Conservation (phyloP, 2,888 invertebrate genomes). For the Zaprionus lineosus region DNA sequence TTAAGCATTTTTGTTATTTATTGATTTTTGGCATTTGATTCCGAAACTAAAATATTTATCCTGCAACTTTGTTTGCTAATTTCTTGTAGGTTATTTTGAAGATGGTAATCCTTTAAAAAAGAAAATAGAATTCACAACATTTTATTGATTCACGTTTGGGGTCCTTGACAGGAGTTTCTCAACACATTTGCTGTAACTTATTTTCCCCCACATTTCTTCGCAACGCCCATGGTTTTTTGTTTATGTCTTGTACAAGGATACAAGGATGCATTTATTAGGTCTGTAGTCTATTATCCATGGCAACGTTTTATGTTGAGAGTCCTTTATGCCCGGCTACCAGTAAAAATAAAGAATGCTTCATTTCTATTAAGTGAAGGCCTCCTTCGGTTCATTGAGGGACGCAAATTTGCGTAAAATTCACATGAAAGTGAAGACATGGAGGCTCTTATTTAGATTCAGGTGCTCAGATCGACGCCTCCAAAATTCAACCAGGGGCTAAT, state of each 20-base stretch:
- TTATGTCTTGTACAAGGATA: slow-evolving; percentile 33
- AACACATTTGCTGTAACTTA: no score
- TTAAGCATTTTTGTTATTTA: not conserved
- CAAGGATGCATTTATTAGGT: slow-evolving; percentile 37
- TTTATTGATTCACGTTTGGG: no score
- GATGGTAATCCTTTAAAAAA: no score
- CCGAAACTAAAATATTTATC: no score
- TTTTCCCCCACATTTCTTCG: no score
- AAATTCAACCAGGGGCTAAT: not conserved
- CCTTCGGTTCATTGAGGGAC: slow-evolving; percentile 31
- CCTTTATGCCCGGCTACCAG: slow-evolving; percentile 7
- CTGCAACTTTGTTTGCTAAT: no score
- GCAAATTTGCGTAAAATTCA: slow-evolving; percentile 61
- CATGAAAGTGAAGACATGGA: slow-evolving; percentile 49
- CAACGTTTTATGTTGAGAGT: slow-evolving; percentile 54
- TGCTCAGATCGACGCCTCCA: slow-evolving; percentile 29
- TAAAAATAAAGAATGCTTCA: slow-evolving; percentile 52
- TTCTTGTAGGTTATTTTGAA: no score
- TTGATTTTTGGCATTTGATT: no score
- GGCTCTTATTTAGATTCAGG: slow-evolving; percentile 39
- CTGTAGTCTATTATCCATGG: slow-evolving; percentile 45
- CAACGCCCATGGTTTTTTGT: no score
- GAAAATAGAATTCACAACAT: no score
- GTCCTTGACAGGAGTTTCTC: no score
- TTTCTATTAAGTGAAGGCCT: slow-evolving; percentile 48